Percentiles rank a stretch among this genome's conserved stretches.
Conservation (phyloP, 2,113 vertebrate species). For the Ammodramus savannarum region DNA sequence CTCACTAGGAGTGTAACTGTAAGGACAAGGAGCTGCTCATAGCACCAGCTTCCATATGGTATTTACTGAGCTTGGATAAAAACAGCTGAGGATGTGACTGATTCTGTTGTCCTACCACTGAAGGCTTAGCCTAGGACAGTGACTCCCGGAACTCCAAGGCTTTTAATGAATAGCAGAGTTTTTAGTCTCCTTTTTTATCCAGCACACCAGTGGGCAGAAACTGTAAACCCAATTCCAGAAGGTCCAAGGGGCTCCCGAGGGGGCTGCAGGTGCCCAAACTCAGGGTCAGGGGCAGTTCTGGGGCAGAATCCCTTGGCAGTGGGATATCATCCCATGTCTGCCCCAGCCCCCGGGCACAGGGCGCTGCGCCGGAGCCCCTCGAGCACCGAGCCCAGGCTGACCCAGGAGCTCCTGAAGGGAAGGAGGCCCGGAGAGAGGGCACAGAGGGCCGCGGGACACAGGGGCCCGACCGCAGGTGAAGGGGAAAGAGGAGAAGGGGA, state of each 20-base stretch:
- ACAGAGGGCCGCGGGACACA: background rate
- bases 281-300: fast-evolving
- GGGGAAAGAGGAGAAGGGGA: background rate
- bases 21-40: background rate
- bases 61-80: background rate
- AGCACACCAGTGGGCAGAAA: background rate
- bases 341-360: too few species aligned
- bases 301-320: fast-evolving
- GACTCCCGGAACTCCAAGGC: background rate
- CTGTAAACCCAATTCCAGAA: fast-evolving
- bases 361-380: fast-evolving
- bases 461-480: background rate
- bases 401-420: too few species aligned
- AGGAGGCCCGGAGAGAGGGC: background rate
- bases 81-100: fast-evolving
- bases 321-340: fast-evolving
- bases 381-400: fast-evolving
- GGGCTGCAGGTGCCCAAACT: background rate
- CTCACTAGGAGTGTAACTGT: fast-evolving
- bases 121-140: background rate
- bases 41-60: background rate
- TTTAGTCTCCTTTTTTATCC: too few species aligned
- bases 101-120: background rate
- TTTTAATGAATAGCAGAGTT: background rate
- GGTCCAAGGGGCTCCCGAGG: background rate